Percentiles rank a stretch among this genome's conserved stretches.
phyloP scores from a whole-genome alignment of 2,113 vertebrate species.

The Apistogramma diplotaenia region DNA sequence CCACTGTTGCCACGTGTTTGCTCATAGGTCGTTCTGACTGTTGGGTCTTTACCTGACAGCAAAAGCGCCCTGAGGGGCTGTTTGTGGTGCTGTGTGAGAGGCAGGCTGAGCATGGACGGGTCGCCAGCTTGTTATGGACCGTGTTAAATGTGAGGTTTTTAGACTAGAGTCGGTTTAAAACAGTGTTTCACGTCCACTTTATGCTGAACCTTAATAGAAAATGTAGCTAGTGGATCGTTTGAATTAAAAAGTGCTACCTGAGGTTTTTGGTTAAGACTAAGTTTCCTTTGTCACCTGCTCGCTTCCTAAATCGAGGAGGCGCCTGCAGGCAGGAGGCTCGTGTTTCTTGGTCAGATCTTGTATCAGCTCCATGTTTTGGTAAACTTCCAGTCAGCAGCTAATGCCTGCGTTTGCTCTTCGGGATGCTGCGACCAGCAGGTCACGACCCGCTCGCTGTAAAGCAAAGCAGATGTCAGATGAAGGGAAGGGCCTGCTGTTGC shows the following conservation, averaged over 20 bases:
- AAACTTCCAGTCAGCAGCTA: slow-evolving; percentile 13
- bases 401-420: slow-evolving; percentile 12
- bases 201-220: background rate
- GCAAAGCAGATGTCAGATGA: slow-evolving; percentile 63
- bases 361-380: slow-evolving; percentile 23
- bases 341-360: background rate
- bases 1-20: too few relatives aligned
- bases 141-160: too few relatives aligned
- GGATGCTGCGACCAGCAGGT: slow-evolving; percentile 39
- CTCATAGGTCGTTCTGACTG: too few relatives aligned
- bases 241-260: background rate
- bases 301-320: background rate
- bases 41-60: too few relatives aligned
- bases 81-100: too few relatives aligned
- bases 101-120: too few relatives aligned
- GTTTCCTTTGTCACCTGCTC: too few relatives aligned
- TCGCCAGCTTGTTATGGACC: too few relatives aligned
- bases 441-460: slow-evolving; percentile 45
- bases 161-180: too few relatives aligned
- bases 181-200: background rate
- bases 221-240: background rate
- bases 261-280: too few relatives aligned
- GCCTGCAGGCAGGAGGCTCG: background rate
- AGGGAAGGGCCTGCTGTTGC: slow-evolving; percentile 35
- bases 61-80: too few relatives aligned